phyloP scores from a whole-genome alignment of 1,140 invertebrate species.

The Pantala flavescens region DNA sequence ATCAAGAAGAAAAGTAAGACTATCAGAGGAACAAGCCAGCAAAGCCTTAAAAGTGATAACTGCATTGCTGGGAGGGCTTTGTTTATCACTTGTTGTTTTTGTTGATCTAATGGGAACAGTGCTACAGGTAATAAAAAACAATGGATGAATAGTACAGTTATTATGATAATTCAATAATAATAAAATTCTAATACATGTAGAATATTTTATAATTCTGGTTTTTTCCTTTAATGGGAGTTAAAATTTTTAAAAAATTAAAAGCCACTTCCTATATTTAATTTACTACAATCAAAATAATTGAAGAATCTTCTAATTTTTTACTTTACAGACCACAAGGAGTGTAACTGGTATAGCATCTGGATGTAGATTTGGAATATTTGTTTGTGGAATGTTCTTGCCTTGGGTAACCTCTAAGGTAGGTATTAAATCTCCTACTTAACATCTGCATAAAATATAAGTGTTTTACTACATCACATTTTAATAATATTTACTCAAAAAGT shows the following conservation, averaged over 20 bases:
- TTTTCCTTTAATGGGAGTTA: no score
- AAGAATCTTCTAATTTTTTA: background rate
- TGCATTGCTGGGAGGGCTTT: conserved; percentile 30
- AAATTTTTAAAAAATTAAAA: no score
- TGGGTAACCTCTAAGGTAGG: conserved; percentile 52
- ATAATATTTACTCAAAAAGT: no score
- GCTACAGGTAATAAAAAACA: conserved; percentile 28
- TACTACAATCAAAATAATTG: no score
- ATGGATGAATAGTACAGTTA: no score
- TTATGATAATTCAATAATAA: no score
- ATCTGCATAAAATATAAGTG: background rate
- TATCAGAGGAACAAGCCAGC: conserved; percentile 25
- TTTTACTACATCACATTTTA: no score
- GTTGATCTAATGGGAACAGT: conserved; percentile 30
- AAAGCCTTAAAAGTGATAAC: conserved; percentile 29
- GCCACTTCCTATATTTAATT: no score
- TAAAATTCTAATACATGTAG: no score
- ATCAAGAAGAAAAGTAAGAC: conserved; percentile 19
- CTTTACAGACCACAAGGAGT: conserved; percentile 46
- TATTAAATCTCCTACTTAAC: conserved; percentile 30
- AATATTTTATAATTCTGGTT: no score
- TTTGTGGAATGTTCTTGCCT: conserved; percentile 65
- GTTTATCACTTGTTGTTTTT: conserved; percentile 31
- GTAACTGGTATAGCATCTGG: conserved; percentile 58
- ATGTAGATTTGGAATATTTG: conserved; percentile 63